phyloP scores from a whole-genome alignment of 2,888 invertebrate species.

The Lycaena phlaeas region DNA sequence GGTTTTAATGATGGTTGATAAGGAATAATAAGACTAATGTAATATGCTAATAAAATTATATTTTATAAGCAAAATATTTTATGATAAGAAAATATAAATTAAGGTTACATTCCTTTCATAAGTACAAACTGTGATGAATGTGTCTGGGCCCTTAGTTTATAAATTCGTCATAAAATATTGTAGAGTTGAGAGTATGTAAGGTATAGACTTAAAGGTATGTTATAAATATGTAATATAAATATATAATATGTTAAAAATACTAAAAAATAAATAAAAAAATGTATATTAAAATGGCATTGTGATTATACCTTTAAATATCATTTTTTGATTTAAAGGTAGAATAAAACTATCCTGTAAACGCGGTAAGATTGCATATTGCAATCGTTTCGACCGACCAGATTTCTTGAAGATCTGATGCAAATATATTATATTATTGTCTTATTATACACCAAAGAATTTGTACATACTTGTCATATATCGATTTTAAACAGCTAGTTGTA shows the following conservation, averaged over 20 bases:
- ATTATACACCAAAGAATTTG: constrained; percentile 56
- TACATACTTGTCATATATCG: constrained; percentile 47
- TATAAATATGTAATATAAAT: constrained; percentile 39
- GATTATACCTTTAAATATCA: constrained; percentile 45
- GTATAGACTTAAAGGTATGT: constrained; percentile 45
- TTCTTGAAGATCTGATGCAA: constrained; percentile 64
- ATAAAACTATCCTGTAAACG: constrained; percentile 66
- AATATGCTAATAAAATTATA: constrained; percentile 27
- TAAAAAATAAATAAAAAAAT: constrained; percentile 28
- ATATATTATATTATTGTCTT: constrained; percentile 49
- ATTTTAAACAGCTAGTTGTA: constrained; percentile 48
- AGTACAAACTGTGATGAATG: constrained; percentile 67
- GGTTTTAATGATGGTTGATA: constrained; percentile 71
- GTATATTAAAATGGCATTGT: constrained; percentile 55
- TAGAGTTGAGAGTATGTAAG: constrained; percentile 37
- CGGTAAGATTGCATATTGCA: constrained; percentile 58
- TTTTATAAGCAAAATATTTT: constrained; percentile 53
- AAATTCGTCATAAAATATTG: constrained; percentile 67
- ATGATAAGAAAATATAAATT: constrained; percentile 67
- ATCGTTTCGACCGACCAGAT: constrained; percentile 73
- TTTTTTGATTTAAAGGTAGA: constrained; percentile 30
- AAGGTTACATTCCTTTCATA: constrained; percentile 73
- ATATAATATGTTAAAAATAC: constrained; percentile 27
- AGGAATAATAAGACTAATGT: constrained; percentile 57
- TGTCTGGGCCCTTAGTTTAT: constrained; percentile 73